A percentile compares a stretch with the other conserved stretches of the same genome.
Evolutionary conservation across 2,113 vertebrate genomes (phyloP).

Genomic region (Triplophysa siluroides): DNA sequence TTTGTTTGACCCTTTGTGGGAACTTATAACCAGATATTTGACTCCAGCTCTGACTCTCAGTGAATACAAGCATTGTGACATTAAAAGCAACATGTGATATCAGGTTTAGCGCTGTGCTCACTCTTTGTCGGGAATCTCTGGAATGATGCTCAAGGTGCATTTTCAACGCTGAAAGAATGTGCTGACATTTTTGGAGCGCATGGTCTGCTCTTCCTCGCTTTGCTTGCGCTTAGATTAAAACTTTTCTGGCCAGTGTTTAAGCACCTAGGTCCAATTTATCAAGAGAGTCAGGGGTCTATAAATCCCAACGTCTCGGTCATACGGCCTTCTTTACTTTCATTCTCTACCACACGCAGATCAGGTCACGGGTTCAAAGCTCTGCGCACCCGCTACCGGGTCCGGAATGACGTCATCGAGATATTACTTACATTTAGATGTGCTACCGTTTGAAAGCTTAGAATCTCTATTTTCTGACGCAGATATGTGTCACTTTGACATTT

Average conservation of each 20-base stretch:
- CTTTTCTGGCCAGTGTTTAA: constrained; percentile 32
- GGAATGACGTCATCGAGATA: too few species aligned
- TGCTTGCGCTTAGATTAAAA: constrained; percentile 39
- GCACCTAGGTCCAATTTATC: constrained; percentile 29
- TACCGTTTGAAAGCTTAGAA: too few species aligned
- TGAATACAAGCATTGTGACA: constrained; percentile 27
- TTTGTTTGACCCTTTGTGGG: not conserved
- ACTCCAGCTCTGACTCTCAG: too few species aligned
- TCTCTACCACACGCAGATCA: not conserved
- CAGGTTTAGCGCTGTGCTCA: constrained; percentile 27
- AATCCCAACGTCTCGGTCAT: not conserved
- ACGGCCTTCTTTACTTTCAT: not conserved
- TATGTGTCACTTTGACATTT: too few species aligned
- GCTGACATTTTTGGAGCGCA: not conserved
- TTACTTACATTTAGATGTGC: too few species aligned
- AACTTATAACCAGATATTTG: not conserved
- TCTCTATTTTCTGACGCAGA: too few species aligned
- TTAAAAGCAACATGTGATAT: constrained; percentile 41
- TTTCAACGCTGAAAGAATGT: constrained; percentile 2
- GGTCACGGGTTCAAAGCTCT: constrained; percentile 3
- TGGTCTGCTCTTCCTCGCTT: constrained; percentile 17
- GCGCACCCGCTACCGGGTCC: too few species aligned
- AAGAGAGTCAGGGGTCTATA: constrained; percentile 17
- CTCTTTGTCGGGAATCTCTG: constrained; percentile 30
- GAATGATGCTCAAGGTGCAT: constrained; percentile 24